phyloP scores from a whole-genome alignment of 2,113 vertebrate species.

The Calypte anna region DNA sequence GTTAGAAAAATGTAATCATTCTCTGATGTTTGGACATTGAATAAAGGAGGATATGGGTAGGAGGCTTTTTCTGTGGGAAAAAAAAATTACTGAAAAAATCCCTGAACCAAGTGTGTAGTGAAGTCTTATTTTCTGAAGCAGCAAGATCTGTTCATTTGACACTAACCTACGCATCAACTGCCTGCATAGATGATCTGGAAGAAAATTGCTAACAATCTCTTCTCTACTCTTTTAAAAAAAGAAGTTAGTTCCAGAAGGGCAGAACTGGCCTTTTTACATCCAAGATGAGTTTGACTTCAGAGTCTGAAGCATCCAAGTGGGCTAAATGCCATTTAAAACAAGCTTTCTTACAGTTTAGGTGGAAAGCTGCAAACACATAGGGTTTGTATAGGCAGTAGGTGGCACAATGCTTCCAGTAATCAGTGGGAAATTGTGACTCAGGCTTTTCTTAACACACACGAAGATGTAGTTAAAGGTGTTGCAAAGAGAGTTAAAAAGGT shows the following conservation, averaged over 20 bases:
- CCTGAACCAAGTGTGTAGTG: not conserved
- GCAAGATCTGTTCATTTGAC: not conserved
- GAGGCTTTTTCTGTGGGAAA: not conserved
- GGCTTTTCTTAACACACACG: not conserved
- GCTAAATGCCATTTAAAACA: not conserved
- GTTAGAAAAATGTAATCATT: not conserved
- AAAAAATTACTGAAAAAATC: not conserved
- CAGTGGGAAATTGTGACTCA: not conserved
- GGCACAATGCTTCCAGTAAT: slow-evolving; percentile 60
- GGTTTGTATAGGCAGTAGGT: slow-evolving; percentile 47
- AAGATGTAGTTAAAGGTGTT: not conserved
- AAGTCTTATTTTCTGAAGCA: not conserved
- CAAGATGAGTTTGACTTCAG: not conserved
- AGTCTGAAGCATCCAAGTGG: not conserved
- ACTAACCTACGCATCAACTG: not conserved
- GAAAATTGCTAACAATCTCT: not conserved
- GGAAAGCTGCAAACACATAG: not conserved
- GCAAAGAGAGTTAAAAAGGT: not conserved
- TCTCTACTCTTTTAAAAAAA: not conserved
- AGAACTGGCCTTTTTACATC: not conserved
- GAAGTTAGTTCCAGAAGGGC: not conserved
- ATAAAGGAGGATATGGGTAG: not conserved
- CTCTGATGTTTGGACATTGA: not conserved
- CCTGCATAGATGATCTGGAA: not conserved
- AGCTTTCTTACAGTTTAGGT: not conserved